These are phyloP conservation scores for Nymphalis c-album DNA, from an alignment of 2,888 invertebrate species.

Conservation along the genomic window DNA sequence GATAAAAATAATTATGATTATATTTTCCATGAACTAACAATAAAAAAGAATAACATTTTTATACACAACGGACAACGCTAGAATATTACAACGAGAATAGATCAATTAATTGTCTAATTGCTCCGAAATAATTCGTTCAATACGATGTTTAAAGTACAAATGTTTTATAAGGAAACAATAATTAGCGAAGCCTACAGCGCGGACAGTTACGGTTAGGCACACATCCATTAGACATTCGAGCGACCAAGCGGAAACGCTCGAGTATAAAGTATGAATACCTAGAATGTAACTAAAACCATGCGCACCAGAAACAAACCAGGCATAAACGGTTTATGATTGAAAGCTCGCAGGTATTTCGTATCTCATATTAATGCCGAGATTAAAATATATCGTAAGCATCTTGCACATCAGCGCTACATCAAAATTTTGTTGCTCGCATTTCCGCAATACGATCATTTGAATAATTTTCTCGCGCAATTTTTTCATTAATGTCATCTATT, in stretches of 20 bases:
- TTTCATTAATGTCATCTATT: slow-evolving; percentile 1
- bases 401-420: slow-evolving; percentile 38
- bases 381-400: slow-evolving; percentile 67
- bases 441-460: not conserved
- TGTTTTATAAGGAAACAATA: not conserved
- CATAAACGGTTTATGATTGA: slow-evolving; percentile 76
- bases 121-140: not conserved
- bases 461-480: not conserved
- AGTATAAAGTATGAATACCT: slow-evolving; percentile 27
- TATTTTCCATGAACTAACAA: not conserved
- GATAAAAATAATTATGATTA: not conserved
- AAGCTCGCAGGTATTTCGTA: slow-evolving; percentile 72
- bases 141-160: not conserved
- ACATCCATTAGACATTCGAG: slow-evolving; percentile 22
- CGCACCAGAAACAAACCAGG: slow-evolving; percentile 79
- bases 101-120: not conserved
- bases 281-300: slow-evolving; percentile 49
- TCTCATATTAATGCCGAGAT: slow-evolving; percentile 71
- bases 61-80: not conserved
- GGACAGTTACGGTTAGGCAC: slow-evolving; percentile 23
- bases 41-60: too few relatives aligned
- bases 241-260: slow-evolving; percentile 30
- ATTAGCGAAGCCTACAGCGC: slow-evolving; percentile 12
- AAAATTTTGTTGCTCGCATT: slow-evolving; percentile 2
- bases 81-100: too few relatives aligned